Evolutionary conservation across 1,140 invertebrate species (phyloP), one percentile per base, ranked within the genome.

Genomic region (Drosophila erecta): DNA sequence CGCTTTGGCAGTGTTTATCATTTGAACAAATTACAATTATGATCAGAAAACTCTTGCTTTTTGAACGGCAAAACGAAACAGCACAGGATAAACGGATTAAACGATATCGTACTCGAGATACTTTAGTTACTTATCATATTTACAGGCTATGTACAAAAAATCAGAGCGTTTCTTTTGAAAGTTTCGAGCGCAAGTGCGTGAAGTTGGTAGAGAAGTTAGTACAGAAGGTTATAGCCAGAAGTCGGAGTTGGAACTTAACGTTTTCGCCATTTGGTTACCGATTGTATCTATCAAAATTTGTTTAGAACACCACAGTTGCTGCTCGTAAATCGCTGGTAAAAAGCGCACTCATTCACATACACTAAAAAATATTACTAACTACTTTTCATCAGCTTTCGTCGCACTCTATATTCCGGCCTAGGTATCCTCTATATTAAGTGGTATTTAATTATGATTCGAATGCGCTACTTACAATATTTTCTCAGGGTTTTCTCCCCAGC

Each of bases 1-100:
- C 84, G 84, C 84, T 77, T 89, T 89, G 84, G 84, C 84, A 89
- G 84, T 89, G 84, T 89, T 89, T 89, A 73, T 84, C 57, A 74
- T 89, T 89, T 84, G 76, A 89, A 89, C 76, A 77, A 87, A 87
- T 84, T 65, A 69, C 57, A 79, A 74, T 47, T 70, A 55, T 54
- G 41, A 69, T 73, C 54, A 66, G 61, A 76, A 77, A 73, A 65
- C 59, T 57, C 40, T 51, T 46, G 20, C 40, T 47, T 46, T 12
- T 41, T 38, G 50, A 59, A 71, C 65, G 46, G 66, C 64, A 30
- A 57, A 71, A 71, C 60, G 60, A 65, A 65, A 65, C 60, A 67
- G 64, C 64, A 67, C 64, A 49, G 64, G 64, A 65, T 67, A 43
- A 76, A 54, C 50, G 47, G 53, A 49, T 58, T 27, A 44, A 66